A percentile compares a stretch with the other conserved stretches of the same genome.
Conservation (phyloP, 2,113 vertebrate genomes). For the Boulengeromyrus knoepffleri region DNA sequence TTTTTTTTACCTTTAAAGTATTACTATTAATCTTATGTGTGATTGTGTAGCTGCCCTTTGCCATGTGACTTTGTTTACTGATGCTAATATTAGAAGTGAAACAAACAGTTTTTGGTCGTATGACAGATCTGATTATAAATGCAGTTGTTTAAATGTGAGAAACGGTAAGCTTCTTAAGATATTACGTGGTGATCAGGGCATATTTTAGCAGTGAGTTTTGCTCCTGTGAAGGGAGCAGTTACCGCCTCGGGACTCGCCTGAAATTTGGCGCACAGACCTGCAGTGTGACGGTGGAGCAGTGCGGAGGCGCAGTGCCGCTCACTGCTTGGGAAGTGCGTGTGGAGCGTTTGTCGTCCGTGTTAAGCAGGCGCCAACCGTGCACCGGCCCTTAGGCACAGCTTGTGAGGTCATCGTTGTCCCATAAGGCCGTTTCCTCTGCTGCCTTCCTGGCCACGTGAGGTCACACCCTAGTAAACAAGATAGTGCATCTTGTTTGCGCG, state of each 20-base stretch:
- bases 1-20: not conserved
- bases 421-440: not conserved
- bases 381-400: not conserved
- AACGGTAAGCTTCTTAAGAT: not conserved
- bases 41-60: not conserved
- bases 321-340: not conserved
- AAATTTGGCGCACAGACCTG: not conserved
- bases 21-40: not conserved
- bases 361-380: not conserved
- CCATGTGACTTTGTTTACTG: not conserved
- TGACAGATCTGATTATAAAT: not conserved
- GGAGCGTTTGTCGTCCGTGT: not conserved
- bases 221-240: not conserved
- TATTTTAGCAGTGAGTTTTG: not conserved
- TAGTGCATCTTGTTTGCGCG: not conserved
- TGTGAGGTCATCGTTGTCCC: not conserved
- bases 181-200: not conserved
- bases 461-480: slow-evolving; percentile 22
- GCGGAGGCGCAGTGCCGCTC: not conserved
- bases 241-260: not conserved
- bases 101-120: not conserved
- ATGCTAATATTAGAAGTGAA: not conserved
- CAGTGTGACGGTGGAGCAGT: not conserved
- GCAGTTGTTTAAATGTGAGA: not conserved
- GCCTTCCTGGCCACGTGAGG: not conserved